Percentiles rank a stretch among this genome's conserved stretches.
Conservation (phyloP, 2,797 vertebrate species). For the Sebastolobus alascanus region DNA sequence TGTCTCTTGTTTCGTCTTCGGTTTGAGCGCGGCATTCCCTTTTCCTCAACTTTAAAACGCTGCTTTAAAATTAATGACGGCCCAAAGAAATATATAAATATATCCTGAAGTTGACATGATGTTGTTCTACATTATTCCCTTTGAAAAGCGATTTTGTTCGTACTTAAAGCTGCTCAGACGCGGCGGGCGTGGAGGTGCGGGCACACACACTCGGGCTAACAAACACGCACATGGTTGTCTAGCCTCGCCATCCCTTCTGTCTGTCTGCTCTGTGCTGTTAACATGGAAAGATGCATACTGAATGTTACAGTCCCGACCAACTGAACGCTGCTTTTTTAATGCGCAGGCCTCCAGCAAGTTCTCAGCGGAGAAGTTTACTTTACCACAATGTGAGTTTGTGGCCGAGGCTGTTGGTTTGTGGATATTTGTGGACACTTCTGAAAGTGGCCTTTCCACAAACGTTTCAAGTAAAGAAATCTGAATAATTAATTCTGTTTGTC, state of each 20-base stretch:
- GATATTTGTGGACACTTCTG: slow-evolving; percentile 19
- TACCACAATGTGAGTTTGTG: slow-evolving; percentile 27
- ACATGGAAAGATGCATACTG: slow-evolving; percentile 48
- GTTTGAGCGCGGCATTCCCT: slow-evolving; percentile 70
- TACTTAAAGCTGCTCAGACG: slow-evolving; percentile 72
- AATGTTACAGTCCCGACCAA: slow-evolving; percentile 45
- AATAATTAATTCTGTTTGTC: slow-evolving; percentile 11
- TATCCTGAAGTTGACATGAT: slow-evolving; percentile 80
- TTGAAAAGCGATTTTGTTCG: slow-evolving; percentile 86
- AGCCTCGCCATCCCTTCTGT: slow-evolving; percentile 44
- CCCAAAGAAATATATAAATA: slow-evolving; percentile 82
- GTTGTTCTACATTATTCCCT: slow-evolving; percentile 86
- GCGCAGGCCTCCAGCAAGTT: slow-evolving; percentile 27
- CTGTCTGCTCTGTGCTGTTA: slow-evolving; percentile 52
- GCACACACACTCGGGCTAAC: slow-evolving; percentile 56
- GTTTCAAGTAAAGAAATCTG: slow-evolving; percentile 25
- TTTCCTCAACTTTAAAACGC: slow-evolving; percentile 77
- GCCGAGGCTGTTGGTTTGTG: slow-evolving; percentile 22
- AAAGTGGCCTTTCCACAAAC: not conserved
- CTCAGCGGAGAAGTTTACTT: slow-evolving; percentile 44
- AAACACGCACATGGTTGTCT: slow-evolving; percentile 62
- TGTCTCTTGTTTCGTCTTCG: slow-evolving; percentile 63
- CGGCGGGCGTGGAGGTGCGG: slow-evolving; percentile 57
- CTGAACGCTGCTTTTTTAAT: slow-evolving; percentile 24
- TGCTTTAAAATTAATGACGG: slow-evolving; percentile 81